These are phyloP conservation scores for Stegana nigrithorax DNA, from an alignment of 2,888 invertebrate species.

Conservation along the genomic window DNA sequence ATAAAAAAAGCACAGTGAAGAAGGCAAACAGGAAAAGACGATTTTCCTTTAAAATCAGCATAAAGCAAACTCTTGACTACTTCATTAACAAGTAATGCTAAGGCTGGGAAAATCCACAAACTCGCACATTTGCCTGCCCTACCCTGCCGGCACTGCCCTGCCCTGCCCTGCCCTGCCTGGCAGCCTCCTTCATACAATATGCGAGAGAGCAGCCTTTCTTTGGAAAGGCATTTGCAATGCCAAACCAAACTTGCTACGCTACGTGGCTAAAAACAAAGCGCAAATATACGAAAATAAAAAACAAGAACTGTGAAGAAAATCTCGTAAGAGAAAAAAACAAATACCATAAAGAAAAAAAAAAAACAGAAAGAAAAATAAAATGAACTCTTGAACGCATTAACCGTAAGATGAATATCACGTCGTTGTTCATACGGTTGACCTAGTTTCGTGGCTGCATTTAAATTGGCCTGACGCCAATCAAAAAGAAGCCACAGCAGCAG, in stretches of 20 bases:
- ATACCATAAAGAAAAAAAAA: not conserved
- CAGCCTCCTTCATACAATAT: too few relatives aligned
- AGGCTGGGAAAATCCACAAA: too few relatives aligned
- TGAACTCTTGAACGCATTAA: constrained; percentile 1
- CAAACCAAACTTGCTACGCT: not conserved
- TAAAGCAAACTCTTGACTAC: too few relatives aligned
- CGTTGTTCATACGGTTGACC: constrained; percentile 11
- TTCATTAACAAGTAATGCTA: too few relatives aligned
- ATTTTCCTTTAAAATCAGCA: too few relatives aligned
- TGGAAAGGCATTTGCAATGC: too few relatives aligned
- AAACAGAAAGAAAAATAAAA: not conserved
- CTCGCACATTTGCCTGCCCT: too few relatives aligned
- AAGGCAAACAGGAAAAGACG: too few relatives aligned
- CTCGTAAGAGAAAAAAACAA: not conserved
- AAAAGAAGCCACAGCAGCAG: not conserved
- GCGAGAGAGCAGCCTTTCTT: too few relatives aligned
- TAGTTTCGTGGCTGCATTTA: constrained; percentile 6
- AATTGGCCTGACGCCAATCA: constrained; percentile 12
- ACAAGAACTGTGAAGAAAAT: not conserved
- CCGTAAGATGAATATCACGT: constrained; percentile 12
- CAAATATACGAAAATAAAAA: not conserved
- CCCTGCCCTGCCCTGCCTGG: too few relatives aligned
- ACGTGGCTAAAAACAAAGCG: constrained; percentile 8
- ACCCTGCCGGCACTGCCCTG: too few relatives aligned
- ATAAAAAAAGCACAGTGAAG: too few relatives aligned